These are phyloP conservation scores for Dasyurus viverrinus DNA, from an alignment of 2,113 vertebrate genomes.

Conservation along the genomic window DNA sequence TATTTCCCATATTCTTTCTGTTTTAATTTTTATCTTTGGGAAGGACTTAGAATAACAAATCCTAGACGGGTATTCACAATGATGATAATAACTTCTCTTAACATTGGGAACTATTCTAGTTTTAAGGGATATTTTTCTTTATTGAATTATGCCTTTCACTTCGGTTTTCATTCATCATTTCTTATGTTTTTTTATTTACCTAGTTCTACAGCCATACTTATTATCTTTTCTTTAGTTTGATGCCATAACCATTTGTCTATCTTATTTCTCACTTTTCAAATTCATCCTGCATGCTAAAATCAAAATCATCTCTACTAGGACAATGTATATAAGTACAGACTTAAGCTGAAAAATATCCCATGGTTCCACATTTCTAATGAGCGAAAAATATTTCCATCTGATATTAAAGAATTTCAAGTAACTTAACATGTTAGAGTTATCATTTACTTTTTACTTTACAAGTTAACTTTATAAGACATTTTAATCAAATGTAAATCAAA, in stretches of 20 bases:
- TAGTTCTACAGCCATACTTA: not conserved
- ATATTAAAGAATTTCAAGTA: not conserved
- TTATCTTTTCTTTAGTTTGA: not conserved
- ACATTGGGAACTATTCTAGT: not conserved
- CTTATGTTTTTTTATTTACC: not conserved
- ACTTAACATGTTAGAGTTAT: not conserved
- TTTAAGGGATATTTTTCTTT: not conserved
- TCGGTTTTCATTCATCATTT: not conserved
- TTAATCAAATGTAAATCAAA: not conserved
- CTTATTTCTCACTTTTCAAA: not conserved
- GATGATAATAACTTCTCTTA: not conserved
- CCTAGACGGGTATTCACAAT: fast-evolving
- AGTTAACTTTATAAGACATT: not conserved
- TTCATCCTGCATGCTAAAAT: not conserved
- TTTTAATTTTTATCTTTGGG: not conserved
- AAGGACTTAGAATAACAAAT: not conserved
- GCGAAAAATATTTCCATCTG: not conserved
- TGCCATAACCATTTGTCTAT: not conserved
- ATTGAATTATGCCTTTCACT: not conserved
- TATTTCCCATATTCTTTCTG: not conserved
- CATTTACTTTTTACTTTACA: not conserved
- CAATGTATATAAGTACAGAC: not conserved
- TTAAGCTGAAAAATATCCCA: not conserved
- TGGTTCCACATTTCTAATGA: not conserved
- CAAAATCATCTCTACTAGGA: not conserved